Conservation (phyloP, 2,113 vertebrate genomes). For the Bufo bufo region DNA sequence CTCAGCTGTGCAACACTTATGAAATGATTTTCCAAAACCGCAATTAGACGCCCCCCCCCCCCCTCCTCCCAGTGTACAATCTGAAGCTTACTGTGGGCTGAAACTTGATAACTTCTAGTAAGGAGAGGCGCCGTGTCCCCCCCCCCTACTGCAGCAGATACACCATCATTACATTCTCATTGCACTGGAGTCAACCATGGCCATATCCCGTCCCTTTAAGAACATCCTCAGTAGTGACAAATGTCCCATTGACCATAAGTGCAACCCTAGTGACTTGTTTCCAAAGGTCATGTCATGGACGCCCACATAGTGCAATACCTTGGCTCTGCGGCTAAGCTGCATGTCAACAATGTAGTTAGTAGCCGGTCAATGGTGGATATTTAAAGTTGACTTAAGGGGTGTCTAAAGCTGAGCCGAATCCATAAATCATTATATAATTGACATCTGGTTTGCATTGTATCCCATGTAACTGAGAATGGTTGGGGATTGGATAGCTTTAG, state of each 20-base stretch:
- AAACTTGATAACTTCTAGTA: conserved; percentile 10
- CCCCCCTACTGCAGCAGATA: background rate
- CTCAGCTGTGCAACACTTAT: conserved; percentile 26
- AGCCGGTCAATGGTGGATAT: background rate
- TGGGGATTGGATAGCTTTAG: conserved; percentile 24
- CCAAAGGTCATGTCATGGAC: conserved; percentile 29
- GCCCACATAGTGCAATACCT: background rate
- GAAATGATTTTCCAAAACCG: conserved; percentile 29
- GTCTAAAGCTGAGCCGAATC: conserved; percentile 8
- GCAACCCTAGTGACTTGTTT: background rate
- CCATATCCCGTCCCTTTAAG: conserved; percentile 9
- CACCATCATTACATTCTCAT: background rate
- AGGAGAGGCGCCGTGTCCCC: conserved; percentile 19
- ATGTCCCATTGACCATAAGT: conserved; percentile 13
- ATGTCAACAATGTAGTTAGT: conserved; percentile 6
- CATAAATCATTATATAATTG: conserved; percentile 42
- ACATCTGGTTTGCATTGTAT: conserved; percentile 54
- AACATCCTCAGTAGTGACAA: background rate
- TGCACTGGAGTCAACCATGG: background rate
- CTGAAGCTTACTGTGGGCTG: conserved; percentile 36
- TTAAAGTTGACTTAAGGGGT: conserved; percentile 36
- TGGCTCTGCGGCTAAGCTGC: conserved; percentile 16
- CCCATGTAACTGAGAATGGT: conserved; percentile 23
- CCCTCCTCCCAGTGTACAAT: background rate
- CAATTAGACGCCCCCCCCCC: background rate